Evolutionary conservation across 2,113 vertebrate genomes (phyloP).

Genomic region (Marcusenius ussheri): DNA sequence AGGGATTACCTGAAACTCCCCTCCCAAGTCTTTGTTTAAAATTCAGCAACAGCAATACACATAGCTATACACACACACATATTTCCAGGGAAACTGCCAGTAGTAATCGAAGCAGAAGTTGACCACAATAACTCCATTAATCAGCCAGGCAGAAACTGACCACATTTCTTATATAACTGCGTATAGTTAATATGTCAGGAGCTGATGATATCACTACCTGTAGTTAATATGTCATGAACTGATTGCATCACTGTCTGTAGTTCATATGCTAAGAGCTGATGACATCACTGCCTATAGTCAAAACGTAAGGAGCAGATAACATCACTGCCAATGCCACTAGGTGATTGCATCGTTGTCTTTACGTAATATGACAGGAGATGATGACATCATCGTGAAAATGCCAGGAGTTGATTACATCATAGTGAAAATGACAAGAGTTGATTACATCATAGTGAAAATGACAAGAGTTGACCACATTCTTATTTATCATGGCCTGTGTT

Average conservation of each 20-base stretch:
- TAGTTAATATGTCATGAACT: not conserved
- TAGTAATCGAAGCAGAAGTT: not conserved
- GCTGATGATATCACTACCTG: not conserved
- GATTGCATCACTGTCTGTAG: not conserved
- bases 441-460: not conserved
- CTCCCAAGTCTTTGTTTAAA: not conserved
- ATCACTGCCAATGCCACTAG: not conserved
- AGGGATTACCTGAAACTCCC: not conserved
- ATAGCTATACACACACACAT: not conserved
- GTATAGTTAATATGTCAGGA: not conserved
- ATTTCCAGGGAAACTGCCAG: not conserved
- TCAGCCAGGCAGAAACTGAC: not conserved
- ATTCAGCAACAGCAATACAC: not conserved
- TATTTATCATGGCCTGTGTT: not conserved
- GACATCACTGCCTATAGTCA: not conserved
- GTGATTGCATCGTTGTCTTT: not conserved
- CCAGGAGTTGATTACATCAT: not conserved
- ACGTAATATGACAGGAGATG: not conserved
- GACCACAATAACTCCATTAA: not conserved
- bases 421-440: not conserved
- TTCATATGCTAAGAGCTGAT: not conserved
- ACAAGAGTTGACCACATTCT: not conserved
- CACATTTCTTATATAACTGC: not conserved
- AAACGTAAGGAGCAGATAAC: not conserved
- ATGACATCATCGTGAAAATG: not conserved